Percentiles rank a stretch among this genome's conserved stretches.
These are phyloP conservation scores for Daubentonia madagascariensis DNA, from an alignment of 2,113 vertebrate species.

Conservation along the genomic window DNA sequence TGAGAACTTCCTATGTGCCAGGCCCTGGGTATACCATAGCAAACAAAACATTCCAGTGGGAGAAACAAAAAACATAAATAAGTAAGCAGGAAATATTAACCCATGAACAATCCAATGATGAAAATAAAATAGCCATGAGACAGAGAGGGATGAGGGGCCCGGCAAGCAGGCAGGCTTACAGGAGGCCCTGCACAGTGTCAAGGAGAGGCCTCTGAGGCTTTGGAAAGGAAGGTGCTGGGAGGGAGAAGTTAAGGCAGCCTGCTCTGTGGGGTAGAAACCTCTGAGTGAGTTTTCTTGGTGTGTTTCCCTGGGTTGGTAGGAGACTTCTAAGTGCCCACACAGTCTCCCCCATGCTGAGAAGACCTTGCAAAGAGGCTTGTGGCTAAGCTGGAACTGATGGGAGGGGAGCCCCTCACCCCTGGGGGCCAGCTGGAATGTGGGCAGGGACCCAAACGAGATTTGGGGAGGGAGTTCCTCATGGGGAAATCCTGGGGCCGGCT, in stretches of 20 bases:
- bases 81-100: not conserved
- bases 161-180: not conserved
- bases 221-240: not conserved
- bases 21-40: not conserved
- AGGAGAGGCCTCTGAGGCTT: not conserved
- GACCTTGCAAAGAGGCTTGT: not conserved
- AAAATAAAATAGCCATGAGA: not conserved
- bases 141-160: not conserved
- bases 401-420: not conserved
- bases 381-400: not conserved
- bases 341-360: not conserved
- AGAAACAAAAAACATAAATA: slow-evolving; percentile 1
- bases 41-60: not conserved
- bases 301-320: not conserved
- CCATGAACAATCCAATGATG: not conserved
- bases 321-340: not conserved
- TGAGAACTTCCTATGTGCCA: not conserved
- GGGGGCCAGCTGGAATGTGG: not conserved
- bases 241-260: not conserved
- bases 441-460: not conserved
- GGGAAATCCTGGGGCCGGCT: not conserved
- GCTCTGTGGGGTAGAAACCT: not conserved
- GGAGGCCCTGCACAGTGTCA: not conserved
- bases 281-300: not conserved
- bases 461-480: not conserved